Evolutionary conservation across 2,888 invertebrate genomes (phyloP).

Genomic region (Watsonalla binaria): DNA sequence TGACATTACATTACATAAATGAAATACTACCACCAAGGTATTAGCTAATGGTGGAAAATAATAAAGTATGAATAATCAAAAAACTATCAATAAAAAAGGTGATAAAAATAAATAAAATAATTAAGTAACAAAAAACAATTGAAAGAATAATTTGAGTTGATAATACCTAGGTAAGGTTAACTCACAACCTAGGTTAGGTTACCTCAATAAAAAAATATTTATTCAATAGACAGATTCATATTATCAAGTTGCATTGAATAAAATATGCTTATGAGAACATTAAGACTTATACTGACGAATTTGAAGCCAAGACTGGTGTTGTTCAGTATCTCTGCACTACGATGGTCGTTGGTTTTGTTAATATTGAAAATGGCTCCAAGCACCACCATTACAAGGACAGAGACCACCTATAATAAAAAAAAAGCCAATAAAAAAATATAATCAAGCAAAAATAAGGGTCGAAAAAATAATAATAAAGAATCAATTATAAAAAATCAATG

Average conservation of each 20-base stretch:
- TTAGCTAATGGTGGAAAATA: too few species aligned
- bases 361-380: slow-evolving; percentile 80
- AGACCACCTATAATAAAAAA: slow-evolving; percentile 72
- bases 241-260: slow-evolving; percentile 69
- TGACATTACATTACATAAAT: too few species aligned
- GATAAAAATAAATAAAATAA: slow-evolving; percentile 20
- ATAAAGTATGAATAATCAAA: neutral
- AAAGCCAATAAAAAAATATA: slow-evolving; percentile 29
- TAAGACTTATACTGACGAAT: slow-evolving; percentile 78
- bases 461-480: slow-evolving; percentile 3
- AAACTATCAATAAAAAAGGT: neutral
- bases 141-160: slow-evolving; percentile 16
- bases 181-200: too few species aligned
- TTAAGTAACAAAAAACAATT: slow-evolving; percentile 27
- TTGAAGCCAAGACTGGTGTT: slow-evolving; percentile 79
- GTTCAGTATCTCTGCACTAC: slow-evolving; percentile 79
- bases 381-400: slow-evolving; percentile 79
- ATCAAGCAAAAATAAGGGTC: slow-evolving; percentile 17
- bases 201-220: too few species aligned
- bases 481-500: neutral
- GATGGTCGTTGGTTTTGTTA: slow-evolving; percentile 78
- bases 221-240: slow-evolving; percentile 9
- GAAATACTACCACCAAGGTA: too few species aligned
- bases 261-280: slow-evolving; percentile 80
- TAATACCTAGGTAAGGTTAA: too few species aligned